phyloP scores from a whole-genome alignment of 1,140 invertebrate genomes.

The Drosophila truncata region DNA sequence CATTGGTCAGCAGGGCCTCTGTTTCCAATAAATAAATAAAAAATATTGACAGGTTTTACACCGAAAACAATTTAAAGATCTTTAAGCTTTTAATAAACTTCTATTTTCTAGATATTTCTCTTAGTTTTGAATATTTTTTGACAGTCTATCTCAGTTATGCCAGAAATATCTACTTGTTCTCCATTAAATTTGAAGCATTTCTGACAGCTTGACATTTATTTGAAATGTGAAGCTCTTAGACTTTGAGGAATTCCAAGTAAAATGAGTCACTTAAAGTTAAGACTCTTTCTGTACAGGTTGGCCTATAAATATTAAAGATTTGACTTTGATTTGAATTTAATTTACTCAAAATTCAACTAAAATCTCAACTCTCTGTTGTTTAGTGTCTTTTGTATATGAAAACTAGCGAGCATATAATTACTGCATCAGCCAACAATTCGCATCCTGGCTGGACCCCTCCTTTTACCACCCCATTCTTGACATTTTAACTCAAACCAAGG shows the following conservation, averaged over 20 bases:
- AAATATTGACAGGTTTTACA: constrained; percentile 8
- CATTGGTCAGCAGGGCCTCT: constrained; percentile 23
- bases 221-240: neutral
- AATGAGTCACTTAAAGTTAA: neutral
- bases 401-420: constrained; percentile 55
- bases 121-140: neutral
- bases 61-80: neutral
- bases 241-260: neutral
- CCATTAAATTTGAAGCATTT: constrained; percentile 10
- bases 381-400: constrained; percentile 25
- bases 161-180: neutral
- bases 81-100: neutral
- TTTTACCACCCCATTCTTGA: constrained; percentile 17
- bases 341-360: neutral
- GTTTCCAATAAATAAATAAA: constrained; percentile 15
- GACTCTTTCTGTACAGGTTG: neutral
- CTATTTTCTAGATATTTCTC: neutral
- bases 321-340: neutral
- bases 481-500: neutral
- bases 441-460: constrained; percentile 22
- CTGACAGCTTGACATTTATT: constrained; percentile 18
- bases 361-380: neutral
- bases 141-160: neutral
- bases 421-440: constrained; percentile 42
- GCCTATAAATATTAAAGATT: neutral